Conservation (phyloP, 1,140 invertebrate genomes). For the Papilio helenus region DNA sequence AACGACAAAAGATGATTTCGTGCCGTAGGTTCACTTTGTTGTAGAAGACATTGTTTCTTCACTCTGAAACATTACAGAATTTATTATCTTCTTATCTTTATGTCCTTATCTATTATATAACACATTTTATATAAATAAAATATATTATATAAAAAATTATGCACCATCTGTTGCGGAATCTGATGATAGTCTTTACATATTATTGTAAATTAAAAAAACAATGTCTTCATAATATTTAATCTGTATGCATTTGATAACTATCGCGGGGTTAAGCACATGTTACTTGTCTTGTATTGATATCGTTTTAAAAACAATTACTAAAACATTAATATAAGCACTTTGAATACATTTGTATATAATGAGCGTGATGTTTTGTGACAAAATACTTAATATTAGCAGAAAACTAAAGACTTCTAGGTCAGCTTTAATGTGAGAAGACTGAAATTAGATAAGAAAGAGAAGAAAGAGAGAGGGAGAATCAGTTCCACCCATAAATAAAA, state of each 20-base stretch:
- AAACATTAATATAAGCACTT: background rate
- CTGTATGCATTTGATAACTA: background rate
- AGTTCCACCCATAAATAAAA: background rate
- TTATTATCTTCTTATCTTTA: too few relatives aligned
- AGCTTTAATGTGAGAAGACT: background rate
- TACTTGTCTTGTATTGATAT: background rate
- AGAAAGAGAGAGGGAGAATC: background rate
- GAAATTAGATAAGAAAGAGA: background rate
- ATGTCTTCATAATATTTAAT: slow-evolving; percentile 14
- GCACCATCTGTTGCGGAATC: too few relatives aligned
- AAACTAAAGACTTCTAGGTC: background rate
- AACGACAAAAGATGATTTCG: too few relatives aligned
- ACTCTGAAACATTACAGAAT: too few relatives aligned
- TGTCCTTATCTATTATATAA: too few relatives aligned
- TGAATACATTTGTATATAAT: background rate
- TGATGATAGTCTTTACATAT: too few relatives aligned
- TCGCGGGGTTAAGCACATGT: slow-evolving; percentile 5
- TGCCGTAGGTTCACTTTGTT: too few relatives aligned
- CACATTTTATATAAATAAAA: too few relatives aligned
- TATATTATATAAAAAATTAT: too few relatives aligned
- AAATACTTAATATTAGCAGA: background rate
- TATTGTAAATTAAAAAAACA: background rate
- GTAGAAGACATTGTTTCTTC: too few relatives aligned
- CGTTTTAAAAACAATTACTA: background rate
- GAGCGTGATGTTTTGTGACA: background rate